Percentiles rank a stretch among this genome's conserved stretches.
Evolutionary conservation across 2,888 invertebrate species (phyloP).

Genomic region (Hypolimnas misippus): DNA sequence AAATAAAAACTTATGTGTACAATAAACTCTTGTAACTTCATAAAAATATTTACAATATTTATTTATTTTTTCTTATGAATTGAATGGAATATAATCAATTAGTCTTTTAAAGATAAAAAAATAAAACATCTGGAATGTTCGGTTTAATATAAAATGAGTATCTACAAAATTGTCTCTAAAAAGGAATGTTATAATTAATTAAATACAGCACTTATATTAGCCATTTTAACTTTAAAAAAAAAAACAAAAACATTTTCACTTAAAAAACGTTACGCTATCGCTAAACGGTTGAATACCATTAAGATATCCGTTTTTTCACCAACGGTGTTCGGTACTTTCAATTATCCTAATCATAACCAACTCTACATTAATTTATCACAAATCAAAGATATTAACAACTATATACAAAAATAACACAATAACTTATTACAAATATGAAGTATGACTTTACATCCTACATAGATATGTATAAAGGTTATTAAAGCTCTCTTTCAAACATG

Average conservation of each 20-base stretch:
- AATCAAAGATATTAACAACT: slow-evolving; percentile 28
- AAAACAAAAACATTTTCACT: not conserved
- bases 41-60: not conserved
- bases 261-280: no score
- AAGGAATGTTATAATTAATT: slow-evolving; percentile 30
- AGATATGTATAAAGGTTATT: slow-evolving; percentile 67
- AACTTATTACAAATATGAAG: slow-evolving; percentile 23
- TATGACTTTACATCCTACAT: slow-evolving; percentile 42
- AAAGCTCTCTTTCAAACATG: slow-evolving; percentile 65
- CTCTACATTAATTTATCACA: slow-evolving; percentile 20
- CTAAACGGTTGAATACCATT: not conserved
- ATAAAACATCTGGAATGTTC: slow-evolving; percentile 22
- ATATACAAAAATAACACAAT: slow-evolving; percentile 31
- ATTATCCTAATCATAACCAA: not conserved
- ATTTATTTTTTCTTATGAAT: not conserved
- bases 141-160: slow-evolving; percentile 17
- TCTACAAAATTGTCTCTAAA: slow-evolving; percentile 20
- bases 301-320: not conserved
- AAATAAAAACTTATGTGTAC: not conserved
- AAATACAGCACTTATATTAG: slow-evolving; percentile 1
- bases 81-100: not conserved
- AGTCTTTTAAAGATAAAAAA: slow-evolving; percentile 7
- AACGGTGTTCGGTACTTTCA: not conserved
- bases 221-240: not conserved
- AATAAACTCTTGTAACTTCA: no score